Percentiles rank a stretch among this genome's conserved stretches.
These are phyloP conservation scores for Metacarcinus magister DNA, from an alignment of 2,888 invertebrate species.

Conservation along the genomic window DNA sequence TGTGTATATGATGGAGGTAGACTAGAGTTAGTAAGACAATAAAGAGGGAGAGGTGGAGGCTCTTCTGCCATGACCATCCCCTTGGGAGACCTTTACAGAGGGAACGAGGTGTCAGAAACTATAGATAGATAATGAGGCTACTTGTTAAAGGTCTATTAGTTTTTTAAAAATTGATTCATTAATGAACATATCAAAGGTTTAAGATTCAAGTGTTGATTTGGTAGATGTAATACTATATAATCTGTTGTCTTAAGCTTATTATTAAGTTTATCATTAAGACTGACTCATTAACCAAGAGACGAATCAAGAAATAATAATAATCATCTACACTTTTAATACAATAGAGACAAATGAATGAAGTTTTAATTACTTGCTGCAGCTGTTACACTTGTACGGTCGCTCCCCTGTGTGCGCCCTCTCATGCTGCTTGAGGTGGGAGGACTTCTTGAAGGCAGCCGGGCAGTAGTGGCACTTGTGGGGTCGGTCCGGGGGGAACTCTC, in stretches of 20 bases:
- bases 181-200: too few relatives aligned
- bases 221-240: background rate
- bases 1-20: background rate
- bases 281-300: background rate
- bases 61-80: too few relatives aligned
- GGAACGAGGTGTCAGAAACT: too few relatives aligned
- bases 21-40: background rate
- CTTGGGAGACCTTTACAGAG: too few relatives aligned
- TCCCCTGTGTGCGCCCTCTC: constrained; percentile 86
- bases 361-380: constrained; percentile 83
- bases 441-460: constrained; percentile 85
- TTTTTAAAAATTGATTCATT: too few relatives aligned
- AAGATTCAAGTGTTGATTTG: too few relatives aligned
- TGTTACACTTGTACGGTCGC: constrained; percentile 85
- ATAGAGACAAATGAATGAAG: background rate
- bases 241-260: constrained; percentile 20
- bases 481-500: constrained; percentile 83
- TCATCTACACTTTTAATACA: background rate
- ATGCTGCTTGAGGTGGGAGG: constrained; percentile 87
- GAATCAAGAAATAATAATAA: background rate
- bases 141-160: too few relatives aligned
- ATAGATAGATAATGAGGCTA: too few relatives aligned
- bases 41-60: background rate
- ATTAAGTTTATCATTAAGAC: background rate
- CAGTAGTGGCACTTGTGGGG: constrained; percentile 85